phyloP scores from a whole-genome alignment of 2,888 invertebrate genomes.

The Ectemnius continuus region DNA sequence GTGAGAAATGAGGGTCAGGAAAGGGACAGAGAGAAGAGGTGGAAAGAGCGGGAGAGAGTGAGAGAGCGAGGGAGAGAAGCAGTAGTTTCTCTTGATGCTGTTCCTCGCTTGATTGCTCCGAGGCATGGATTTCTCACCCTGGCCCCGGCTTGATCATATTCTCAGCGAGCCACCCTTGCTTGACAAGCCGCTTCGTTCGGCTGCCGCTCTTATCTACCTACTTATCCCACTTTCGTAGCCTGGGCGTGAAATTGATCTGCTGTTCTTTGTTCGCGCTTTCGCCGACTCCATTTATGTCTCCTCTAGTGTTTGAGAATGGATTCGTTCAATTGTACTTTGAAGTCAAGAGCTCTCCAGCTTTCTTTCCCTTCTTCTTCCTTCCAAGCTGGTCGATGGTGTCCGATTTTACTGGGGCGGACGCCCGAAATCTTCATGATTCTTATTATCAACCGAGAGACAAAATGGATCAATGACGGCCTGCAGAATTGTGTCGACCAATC shows the following conservation, averaged over 20 bases:
- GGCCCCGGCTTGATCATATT: conserved; percentile 41
- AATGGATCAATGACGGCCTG: too few species aligned
- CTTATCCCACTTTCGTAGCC: conserved; percentile 40
- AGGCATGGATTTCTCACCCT: conserved; percentile 37
- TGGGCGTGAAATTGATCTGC: conserved; percentile 43
- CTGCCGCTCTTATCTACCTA: conserved; percentile 41
- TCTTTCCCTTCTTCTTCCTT: too few species aligned
- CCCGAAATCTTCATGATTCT: too few species aligned
- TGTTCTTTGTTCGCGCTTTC: conserved; percentile 30
- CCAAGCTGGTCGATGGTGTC: too few species aligned
- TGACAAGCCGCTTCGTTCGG: conserved; percentile 26
- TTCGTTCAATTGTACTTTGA: too few species aligned
- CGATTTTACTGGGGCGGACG: too few species aligned
- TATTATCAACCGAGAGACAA: too few species aligned
- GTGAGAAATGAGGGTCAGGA: background rate
- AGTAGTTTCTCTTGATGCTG: conserved; percentile 12
- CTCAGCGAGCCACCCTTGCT: conserved; percentile 28
- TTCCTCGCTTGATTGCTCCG: conserved; percentile 29
- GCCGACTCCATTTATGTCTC: too few species aligned
- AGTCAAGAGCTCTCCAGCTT: too few species aligned
- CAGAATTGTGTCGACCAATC: too few species aligned
- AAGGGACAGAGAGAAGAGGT: background rate
- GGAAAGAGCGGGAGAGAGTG: background rate
- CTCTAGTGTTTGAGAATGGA: too few species aligned
- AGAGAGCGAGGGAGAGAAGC: background rate